These are phyloP conservation scores for Drosophila robusta DNA, from an alignment of 2,888 invertebrate species.

Conservation along the genomic window DNA sequence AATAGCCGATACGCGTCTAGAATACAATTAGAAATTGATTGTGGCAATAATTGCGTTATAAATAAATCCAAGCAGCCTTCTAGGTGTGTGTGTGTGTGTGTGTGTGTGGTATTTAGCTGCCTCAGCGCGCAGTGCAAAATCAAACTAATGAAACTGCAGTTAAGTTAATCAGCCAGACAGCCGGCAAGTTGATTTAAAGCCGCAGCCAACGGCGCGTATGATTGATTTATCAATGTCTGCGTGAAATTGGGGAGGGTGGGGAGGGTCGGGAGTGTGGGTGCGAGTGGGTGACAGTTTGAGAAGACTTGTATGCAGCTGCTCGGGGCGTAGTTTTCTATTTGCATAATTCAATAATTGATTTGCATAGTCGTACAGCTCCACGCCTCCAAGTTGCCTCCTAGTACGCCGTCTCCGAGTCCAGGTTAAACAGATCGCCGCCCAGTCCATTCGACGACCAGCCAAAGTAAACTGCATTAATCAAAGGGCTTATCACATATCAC, in stretches of 20 bases:
- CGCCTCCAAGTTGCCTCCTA: not conserved
- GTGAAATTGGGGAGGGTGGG: not conserved
- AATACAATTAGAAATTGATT: conserved; percentile 78
- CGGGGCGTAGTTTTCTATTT: conserved; percentile 49
- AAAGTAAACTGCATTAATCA: not conserved
- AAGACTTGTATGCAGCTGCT: conserved; percentile 26
- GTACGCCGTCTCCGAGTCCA: not conserved
- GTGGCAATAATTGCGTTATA: conserved; percentile 76
- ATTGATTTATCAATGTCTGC: conserved; percentile 61
- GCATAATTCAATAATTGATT: conserved; percentile 62
- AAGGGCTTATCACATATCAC: not conserved
- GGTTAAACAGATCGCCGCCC: not conserved
- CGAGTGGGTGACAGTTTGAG: not conserved
- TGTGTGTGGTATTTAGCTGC: conserved; percentile 7
- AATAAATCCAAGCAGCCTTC: conserved; percentile 55
- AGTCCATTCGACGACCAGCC: not conserved
- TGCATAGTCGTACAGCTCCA: conserved; percentile 8
- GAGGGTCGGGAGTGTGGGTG: not conserved
- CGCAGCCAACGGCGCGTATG: conserved; percentile 70
- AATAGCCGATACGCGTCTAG: conserved; percentile 29
- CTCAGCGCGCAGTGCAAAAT: conserved; percentile 16
- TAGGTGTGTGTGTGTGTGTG: conserved; percentile 9
- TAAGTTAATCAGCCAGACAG: conserved; percentile 62
- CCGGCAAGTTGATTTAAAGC: conserved; percentile 61
- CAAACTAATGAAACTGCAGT: conserved; percentile 36